phyloP scores from a whole-genome alignment of 2,797 vertebrate genomes.

The Nyctalus aviator region DNA sequence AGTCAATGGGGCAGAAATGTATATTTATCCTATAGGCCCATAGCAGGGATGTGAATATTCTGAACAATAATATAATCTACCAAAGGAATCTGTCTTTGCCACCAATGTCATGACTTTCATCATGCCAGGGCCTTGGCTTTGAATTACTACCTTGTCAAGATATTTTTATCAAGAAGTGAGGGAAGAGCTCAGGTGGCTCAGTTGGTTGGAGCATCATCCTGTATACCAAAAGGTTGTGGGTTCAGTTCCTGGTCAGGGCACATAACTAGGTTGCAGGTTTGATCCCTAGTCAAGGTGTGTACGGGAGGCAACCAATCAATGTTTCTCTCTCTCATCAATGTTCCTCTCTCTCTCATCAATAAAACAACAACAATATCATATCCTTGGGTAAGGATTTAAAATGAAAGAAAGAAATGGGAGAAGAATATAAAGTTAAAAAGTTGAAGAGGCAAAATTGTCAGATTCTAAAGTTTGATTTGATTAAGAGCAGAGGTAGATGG shows the following conservation, averaged over 20 bases:
- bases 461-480: neutral
- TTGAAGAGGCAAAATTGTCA: neutral
- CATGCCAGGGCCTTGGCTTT: neutral
- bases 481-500: neutral
- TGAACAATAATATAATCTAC: neutral
- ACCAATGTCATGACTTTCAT: neutral
- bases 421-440: neutral
- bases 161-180: neutral
- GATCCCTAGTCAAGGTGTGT: neutral
- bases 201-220: neutral
- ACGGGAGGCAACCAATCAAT: neutral
- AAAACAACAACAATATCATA: neutral
- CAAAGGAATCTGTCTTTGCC: neutral
- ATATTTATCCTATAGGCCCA: neutral
- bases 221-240: neutral
- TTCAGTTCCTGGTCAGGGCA: neutral
- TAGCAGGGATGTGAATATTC: neutral
- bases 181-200: neutral
- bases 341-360: neutral
- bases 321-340: neutral
- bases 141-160: constrained; percentile 17
- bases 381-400: neutral
- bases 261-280: neutral
- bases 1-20: neutral
- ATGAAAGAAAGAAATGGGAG: neutral